Evolutionary conservation across 2,888 invertebrate species (phyloP).

Genomic region (Dinocampus coccinellae): DNA sequence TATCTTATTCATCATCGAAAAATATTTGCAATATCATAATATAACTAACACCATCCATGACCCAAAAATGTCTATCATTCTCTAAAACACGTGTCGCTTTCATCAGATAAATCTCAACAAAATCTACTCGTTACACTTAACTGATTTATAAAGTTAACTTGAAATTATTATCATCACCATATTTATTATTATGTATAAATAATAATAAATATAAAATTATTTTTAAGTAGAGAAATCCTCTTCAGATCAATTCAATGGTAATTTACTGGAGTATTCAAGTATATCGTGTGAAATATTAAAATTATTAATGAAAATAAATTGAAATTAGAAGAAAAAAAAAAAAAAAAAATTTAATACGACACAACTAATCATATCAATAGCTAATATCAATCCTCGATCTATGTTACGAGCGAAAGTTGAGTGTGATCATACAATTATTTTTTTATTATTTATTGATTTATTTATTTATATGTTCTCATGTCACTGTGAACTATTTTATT

Average conservation of each 20-base stretch:
- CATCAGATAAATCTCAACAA: neutral
- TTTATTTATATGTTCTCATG: neutral
- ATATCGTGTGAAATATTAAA: neutral
- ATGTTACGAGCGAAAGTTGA: neutral
- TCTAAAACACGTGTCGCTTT: slow-evolving; percentile 37
- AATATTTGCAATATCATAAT: slow-evolving; percentile 44
- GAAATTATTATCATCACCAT: neutral
- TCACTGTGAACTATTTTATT: neutral
- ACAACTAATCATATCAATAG: neutral
- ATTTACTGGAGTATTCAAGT: neutral
- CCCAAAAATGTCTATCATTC: slow-evolving; percentile 53
- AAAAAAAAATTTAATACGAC: neutral
- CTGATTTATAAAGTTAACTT: neutral
- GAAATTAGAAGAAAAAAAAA: too few species aligned
- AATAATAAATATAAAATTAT: neutral
- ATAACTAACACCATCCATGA: slow-evolving; percentile 46
- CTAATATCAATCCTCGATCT: neutral
- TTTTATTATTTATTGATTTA: too few species aligned
- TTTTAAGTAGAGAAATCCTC: neutral
- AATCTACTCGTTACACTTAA: neutral
- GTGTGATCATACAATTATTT: neutral
- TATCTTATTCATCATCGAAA: slow-evolving; percentile 39
- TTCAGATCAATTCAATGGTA: neutral
- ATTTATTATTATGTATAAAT: neutral
- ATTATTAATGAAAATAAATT: neutral